Evolutionary conservation across 2,888 invertebrate species (phyloP).

Genomic region (Drosophila villosipedis): DNA sequence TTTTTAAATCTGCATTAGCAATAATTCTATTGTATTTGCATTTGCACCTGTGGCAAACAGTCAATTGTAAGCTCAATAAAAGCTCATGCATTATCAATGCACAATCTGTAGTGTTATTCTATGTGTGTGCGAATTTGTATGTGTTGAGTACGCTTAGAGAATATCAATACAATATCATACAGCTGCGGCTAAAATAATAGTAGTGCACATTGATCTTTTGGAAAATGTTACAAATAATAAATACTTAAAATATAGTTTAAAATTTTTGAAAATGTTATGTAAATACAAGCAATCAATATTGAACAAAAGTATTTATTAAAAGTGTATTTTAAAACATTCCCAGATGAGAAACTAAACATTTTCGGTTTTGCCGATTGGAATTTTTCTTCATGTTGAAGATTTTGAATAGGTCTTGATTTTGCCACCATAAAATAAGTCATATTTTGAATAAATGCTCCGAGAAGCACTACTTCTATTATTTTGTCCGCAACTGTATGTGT

Average conservation of each 20-base stretch:
- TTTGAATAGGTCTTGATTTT: neutral
- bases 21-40: neutral
- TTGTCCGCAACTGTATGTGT: neutral
- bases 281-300: neutral
- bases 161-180: neutral
- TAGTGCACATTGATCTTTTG: neutral
- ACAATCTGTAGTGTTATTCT: constrained; percentile 4
- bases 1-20: neutral
- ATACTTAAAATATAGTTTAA: neutral
- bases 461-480: neutral
- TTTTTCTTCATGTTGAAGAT: neutral
- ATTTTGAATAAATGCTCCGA: neutral
- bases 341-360: neutral
- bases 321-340: neutral
- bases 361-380: neutral
- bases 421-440: neutral
- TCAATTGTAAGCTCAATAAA: neutral
- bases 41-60: constrained; percentile 19
- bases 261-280: rapidly evolving
- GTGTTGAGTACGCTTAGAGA: neutral
- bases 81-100: neutral
- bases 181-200: neutral
- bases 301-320: neutral
- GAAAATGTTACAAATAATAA: neutral
- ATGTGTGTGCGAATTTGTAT: neutral